Conservation (phyloP, 2,113 vertebrate species). For the Sorex fumeus region DNA sequence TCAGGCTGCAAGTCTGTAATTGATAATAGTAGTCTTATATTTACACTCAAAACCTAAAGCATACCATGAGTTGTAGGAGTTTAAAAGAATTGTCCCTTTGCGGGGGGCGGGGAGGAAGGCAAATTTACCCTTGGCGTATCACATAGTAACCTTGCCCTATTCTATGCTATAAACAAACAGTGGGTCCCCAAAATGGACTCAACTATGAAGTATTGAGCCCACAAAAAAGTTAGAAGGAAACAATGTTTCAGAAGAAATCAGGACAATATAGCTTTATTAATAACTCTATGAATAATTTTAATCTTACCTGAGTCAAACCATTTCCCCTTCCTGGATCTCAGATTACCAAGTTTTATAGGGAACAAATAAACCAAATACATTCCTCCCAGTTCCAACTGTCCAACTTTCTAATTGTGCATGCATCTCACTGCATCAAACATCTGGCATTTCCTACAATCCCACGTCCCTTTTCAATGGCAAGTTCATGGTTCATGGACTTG, state of each 20-base stretch:
- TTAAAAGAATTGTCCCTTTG: background rate
- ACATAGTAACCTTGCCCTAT: background rate
- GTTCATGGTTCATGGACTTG: background rate
- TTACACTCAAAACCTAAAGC: background rate
- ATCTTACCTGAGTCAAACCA: background rate
- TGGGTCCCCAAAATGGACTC: conserved; percentile 10
- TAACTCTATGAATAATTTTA: background rate
- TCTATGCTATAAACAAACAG: background rate
- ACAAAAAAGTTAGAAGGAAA: conserved; percentile 16
- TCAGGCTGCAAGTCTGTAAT: background rate
- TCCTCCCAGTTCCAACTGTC: background rate
- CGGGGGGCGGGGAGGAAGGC: background rate
- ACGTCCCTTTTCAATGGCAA: background rate
- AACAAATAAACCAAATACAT: conserved; percentile 34
- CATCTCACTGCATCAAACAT: too few relatives aligned
- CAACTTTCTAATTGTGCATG: background rate
- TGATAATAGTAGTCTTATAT: background rate
- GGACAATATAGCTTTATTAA: background rate
- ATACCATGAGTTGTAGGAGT: background rate
- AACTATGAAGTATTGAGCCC: background rate
- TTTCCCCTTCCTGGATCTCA: background rate
- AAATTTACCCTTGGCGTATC: background rate
- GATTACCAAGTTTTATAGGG: conserved; percentile 54
- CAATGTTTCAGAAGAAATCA: conserved; percentile 26
- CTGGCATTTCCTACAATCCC: background rate